Conservation (phyloP, 1,140 invertebrate species). For the Antheraea pernyi region DNA sequence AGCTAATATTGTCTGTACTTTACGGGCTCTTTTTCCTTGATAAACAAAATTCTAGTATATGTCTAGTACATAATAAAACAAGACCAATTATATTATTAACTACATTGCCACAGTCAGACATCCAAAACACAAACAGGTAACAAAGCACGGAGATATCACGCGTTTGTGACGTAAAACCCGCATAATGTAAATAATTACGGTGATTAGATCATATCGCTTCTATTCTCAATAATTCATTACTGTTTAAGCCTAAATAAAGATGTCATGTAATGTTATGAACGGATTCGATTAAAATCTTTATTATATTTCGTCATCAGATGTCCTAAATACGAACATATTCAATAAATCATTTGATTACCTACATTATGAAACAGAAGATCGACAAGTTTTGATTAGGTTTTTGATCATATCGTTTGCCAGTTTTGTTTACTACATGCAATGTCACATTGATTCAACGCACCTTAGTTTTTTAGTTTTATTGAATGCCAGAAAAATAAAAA, state of each 20-base stretch:
- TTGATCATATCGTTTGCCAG: background rate
- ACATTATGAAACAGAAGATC: background rate
- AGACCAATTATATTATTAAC: no score
- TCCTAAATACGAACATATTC: background rate
- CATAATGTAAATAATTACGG: conserved; percentile 1
- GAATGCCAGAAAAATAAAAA: no score
- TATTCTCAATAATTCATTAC: background rate
- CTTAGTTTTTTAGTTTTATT: no score
- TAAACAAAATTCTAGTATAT: no score
- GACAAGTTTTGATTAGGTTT: background rate
- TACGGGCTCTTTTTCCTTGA: no score
- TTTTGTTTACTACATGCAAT: background rate
- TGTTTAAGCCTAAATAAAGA: background rate
- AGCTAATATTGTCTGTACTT: no score
- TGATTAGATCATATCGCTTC: background rate
- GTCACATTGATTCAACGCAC: background rate
- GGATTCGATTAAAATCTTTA: background rate
- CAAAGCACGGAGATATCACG: background rate
- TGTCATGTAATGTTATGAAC: background rate
- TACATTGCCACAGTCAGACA: background rate
- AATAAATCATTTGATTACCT: background rate
- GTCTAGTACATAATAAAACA: no score
- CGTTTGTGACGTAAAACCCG: background rate
- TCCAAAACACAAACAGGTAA: background rate
- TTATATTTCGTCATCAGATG: background rate